phyloP scores from a whole-genome alignment of 2,888 invertebrate genomes.

The Cosmia pyralina region DNA sequence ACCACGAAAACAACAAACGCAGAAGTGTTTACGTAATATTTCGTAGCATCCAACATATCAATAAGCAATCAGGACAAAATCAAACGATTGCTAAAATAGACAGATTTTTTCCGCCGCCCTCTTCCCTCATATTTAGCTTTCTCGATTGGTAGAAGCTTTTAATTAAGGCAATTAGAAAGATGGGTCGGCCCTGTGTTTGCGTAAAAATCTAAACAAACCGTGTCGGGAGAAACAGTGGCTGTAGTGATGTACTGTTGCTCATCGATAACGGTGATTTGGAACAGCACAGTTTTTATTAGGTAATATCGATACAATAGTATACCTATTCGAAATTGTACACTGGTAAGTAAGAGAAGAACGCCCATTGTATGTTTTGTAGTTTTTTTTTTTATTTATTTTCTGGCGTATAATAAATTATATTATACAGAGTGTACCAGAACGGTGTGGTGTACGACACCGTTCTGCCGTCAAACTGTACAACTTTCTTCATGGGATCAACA shows the following conservation, averaged over 20 bases:
- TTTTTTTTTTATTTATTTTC: too few relatives aligned
- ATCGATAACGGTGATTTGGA: conserved; percentile 51
- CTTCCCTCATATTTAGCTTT: conserved; percentile 67
- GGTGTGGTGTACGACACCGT: too few relatives aligned
- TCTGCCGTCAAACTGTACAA: too few relatives aligned
- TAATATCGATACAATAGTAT: conserved; percentile 4
- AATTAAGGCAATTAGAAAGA: conserved; percentile 90
- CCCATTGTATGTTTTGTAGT: too few relatives aligned
- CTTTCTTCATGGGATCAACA: too few relatives aligned
- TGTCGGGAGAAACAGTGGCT: conserved; percentile 70
- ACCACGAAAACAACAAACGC: conserved; percentile 2
- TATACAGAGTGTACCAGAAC: too few relatives aligned
- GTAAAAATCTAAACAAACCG: conserved; percentile 88
- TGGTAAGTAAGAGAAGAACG: too few relatives aligned
- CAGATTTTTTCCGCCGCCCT: conserved; percentile 50
- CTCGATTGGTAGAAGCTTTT: conserved; percentile 81
- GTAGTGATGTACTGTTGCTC: conserved; percentile 60
- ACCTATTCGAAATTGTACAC: neutral
- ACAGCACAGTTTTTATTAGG: neutral
- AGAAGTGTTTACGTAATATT: conserved; percentile 7
- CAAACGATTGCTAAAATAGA: conserved; percentile 57
- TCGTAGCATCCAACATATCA: conserved; percentile 33
- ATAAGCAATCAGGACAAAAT: conserved; percentile 46
- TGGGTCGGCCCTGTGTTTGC: conserved; percentile 84
- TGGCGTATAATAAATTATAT: too few relatives aligned